phyloP scores from a whole-genome alignment of 2,797 vertebrate genomes.

The Pseudocheirus occidentalis region DNA sequence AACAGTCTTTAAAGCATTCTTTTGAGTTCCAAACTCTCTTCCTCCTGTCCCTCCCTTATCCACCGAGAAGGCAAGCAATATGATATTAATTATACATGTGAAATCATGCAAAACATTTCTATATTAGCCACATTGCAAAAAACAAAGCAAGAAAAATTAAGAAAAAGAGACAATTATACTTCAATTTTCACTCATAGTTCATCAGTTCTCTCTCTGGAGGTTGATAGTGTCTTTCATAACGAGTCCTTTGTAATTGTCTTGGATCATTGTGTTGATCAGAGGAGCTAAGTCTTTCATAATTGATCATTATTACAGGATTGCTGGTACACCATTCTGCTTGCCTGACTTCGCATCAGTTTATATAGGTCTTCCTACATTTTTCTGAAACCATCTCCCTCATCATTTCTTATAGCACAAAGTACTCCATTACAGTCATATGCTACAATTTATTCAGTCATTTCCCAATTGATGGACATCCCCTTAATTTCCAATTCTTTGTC shows the following conservation, averaged over 20 bases:
- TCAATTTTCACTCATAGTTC: neutral
- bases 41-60: neutral
- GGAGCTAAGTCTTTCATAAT: neutral
- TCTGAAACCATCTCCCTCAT: neutral
- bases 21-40: neutral
- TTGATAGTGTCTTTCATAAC: neutral
- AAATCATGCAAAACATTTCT: neutral
- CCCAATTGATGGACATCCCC: no score
- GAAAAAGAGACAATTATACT: neutral
- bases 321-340: neutral
- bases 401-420: neutral
- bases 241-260: neutral
- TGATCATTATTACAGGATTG: neutral
- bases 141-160: neutral
- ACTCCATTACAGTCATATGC: neutral
- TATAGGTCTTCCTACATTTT: neutral
- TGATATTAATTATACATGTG: neutral
- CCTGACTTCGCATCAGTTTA: neutral
- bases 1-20: neutral
- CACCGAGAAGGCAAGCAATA: neutral
- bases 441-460: neutral
- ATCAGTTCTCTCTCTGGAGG: neutral
- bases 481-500: no score
- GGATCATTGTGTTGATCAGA: neutral
- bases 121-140: neutral